Conservation (phyloP, 2,113 vertebrate species). For the Balaeniceps rex region DNA sequence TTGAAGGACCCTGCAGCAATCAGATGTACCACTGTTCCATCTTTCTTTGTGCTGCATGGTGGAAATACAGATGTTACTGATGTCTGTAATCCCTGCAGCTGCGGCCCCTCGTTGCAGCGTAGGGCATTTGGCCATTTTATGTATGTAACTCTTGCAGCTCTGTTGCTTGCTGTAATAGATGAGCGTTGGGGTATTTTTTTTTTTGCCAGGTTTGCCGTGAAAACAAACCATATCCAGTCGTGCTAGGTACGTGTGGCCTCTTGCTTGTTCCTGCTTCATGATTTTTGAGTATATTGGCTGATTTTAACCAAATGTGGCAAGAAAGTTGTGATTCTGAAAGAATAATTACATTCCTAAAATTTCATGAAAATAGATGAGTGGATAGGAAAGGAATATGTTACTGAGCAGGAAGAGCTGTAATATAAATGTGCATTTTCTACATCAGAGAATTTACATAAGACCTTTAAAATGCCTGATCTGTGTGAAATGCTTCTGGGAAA, state of each 20-base stretch:
- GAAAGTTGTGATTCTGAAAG: neutral
- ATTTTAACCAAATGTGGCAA: neutral
- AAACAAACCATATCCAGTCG: neutral
- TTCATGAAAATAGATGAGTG: neutral
- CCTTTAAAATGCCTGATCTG: neutral
- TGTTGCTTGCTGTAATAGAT: neutral
- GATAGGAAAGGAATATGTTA: neutral
- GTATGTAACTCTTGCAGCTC: neutral
- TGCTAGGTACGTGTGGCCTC: neutral
- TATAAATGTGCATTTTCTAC: neutral
- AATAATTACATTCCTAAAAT: neutral
- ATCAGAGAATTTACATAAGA: neutral
- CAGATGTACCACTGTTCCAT: neutral
- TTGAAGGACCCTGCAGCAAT: neutral
- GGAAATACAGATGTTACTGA: conserved; percentile 13
- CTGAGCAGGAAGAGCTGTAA: neutral
- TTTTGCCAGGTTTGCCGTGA: neutral
- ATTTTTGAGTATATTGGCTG: neutral
- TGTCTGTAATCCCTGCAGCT: neutral
- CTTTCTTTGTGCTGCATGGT: neutral
- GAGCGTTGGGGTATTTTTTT: neutral
- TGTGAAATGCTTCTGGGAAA: neutral
- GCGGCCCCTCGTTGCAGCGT: neutral
- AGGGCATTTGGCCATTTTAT: neutral
- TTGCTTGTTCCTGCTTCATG: neutral